Conservation (phyloP, 2,888 invertebrate genomes). For the Drosophila melanosoma region DNA sequence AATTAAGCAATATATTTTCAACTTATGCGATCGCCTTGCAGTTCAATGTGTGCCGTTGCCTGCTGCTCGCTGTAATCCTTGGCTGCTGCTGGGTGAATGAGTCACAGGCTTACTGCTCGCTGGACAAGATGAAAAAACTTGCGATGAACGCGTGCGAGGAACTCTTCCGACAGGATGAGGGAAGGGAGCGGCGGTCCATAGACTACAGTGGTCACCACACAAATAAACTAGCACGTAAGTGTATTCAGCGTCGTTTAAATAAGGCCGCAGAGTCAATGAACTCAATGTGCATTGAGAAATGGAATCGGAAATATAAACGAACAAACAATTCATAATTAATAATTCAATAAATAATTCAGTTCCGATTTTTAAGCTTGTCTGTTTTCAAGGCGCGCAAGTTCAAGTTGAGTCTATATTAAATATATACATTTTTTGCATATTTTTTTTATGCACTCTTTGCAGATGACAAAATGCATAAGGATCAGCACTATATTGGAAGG, state of each 20-base stretch:
- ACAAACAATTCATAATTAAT: constrained; percentile 7
- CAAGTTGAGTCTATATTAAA: constrained; percentile 47
- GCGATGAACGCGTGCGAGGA: constrained; percentile 83
- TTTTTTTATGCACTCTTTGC: constrained; percentile 50
- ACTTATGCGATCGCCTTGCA: constrained; percentile 36
- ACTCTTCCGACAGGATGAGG: constrained; percentile 78
- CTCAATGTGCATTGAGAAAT: constrained; percentile 46
- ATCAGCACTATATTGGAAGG: constrained; percentile 73
- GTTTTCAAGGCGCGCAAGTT: constrained; percentile 74
- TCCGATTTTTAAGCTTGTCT: constrained; percentile 62
- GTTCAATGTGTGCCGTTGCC: constrained; percentile 59
- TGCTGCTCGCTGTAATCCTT: constrained; percentile 49
- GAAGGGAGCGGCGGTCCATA: constrained; percentile 76
- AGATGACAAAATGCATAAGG: constrained; percentile 73
- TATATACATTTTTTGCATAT: constrained; percentile 2
- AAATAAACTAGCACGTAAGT: constrained; percentile 74
- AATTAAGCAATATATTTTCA: constrained; percentile 34
- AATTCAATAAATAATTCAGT: constrained; percentile 45
- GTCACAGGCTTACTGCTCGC: constrained; percentile 73
- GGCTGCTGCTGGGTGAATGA: constrained; percentile 42
- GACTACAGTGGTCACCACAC: constrained; percentile 60
- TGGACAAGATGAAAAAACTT: constrained; percentile 82
- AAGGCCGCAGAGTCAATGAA: constrained; percentile 82
- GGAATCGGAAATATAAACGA: constrained; percentile 59
- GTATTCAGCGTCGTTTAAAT: constrained; percentile 50